These are phyloP conservation scores for Ameiurus melas DNA, from an alignment of 2,113 vertebrate species.

Conservation along the genomic window DNA sequence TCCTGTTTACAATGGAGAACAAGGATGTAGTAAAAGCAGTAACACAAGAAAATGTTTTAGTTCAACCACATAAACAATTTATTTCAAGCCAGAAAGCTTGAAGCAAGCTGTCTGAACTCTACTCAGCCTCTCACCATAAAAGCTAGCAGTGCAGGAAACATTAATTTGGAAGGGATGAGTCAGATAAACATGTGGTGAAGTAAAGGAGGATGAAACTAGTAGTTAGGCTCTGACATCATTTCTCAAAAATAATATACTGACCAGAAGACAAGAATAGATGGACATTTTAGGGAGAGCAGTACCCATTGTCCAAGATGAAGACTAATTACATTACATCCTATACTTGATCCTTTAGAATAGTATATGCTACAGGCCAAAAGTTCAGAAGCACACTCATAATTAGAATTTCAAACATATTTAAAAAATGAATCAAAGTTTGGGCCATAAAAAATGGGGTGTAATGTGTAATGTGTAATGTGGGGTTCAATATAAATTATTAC, in stretches of 20 bases:
- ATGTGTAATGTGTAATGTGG: no score
- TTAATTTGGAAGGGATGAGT: constrained; percentile 5
- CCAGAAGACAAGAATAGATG: constrained; percentile 17
- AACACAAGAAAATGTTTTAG: constrained; percentile 13
- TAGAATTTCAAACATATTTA: neutral
- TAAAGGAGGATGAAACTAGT: constrained; percentile 17
- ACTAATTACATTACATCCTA: neutral
- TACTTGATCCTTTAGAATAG: neutral
- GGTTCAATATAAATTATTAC: no score
- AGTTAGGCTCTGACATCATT: constrained; percentile 26
- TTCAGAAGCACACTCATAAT: no score
- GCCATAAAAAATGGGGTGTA: no score
- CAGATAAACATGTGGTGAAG: constrained; percentile 16
- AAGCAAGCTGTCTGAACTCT: constrained; percentile 21
- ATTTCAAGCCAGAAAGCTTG: neutral
- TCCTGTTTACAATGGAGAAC: constrained; percentile 52
- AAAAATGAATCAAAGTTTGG: neutral
- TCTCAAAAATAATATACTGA: constrained; percentile 7
- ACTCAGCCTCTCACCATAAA: constrained; percentile 12
- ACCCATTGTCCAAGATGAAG: neutral
- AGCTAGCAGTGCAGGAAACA: constrained; percentile 15
- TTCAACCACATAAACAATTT: constrained; percentile 9
- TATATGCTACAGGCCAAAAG: neutral
- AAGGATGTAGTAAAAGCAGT: constrained; percentile 30
- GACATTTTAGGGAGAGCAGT: neutral